A percentile compares a stretch with the other conserved stretches of the same genome.
Evolutionary conservation across 2,797 vertebrate genomes (phyloP).

Genomic region (Gambusia yucatana): DNA sequence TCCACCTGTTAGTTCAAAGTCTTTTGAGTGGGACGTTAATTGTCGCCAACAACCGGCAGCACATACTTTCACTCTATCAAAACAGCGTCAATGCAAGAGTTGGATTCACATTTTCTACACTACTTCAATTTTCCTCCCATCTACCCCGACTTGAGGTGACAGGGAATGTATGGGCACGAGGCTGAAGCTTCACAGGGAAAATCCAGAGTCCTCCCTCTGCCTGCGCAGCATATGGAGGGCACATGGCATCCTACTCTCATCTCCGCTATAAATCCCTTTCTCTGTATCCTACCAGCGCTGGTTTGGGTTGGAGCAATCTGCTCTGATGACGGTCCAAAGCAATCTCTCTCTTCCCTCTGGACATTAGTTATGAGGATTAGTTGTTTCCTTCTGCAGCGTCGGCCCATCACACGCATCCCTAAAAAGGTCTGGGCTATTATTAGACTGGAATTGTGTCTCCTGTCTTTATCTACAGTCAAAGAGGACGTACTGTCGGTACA

Average conservation of each 20-base stretch:
- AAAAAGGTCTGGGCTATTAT: conserved; percentile 61
- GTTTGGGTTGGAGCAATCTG: conserved; percentile 24
- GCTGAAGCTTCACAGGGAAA: conserved; percentile 53
- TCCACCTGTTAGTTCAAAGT: no score
- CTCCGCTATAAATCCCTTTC: conserved; percentile 3
- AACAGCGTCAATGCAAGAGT: neutral
- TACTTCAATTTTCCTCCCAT: neutral
- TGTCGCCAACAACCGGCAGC: neutral
- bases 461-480: conserved; percentile 35
- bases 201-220: conserved; percentile 57
- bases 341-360: conserved; percentile 67
- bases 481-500: conserved; percentile 41
- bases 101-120: neutral
- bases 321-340: conserved; percentile 78
- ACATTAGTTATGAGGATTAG: conserved; percentile 74
- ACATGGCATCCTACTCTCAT: conserved; percentile 59
- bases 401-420: conserved; percentile 56
- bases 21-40: neutral
- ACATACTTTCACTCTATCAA: neutral
- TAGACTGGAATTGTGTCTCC: conserved; percentile 38
- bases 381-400: conserved; percentile 67
- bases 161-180: conserved; percentile 31
- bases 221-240: conserved; percentile 72
- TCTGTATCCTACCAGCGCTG: conserved; percentile 20
- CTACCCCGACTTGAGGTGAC: conserved; percentile 29